Percentiles rank a stretch among this genome's conserved stretches.
Conservation (phyloP, 2,888 invertebrate genomes). For the Poecilus cupreus region DNA sequence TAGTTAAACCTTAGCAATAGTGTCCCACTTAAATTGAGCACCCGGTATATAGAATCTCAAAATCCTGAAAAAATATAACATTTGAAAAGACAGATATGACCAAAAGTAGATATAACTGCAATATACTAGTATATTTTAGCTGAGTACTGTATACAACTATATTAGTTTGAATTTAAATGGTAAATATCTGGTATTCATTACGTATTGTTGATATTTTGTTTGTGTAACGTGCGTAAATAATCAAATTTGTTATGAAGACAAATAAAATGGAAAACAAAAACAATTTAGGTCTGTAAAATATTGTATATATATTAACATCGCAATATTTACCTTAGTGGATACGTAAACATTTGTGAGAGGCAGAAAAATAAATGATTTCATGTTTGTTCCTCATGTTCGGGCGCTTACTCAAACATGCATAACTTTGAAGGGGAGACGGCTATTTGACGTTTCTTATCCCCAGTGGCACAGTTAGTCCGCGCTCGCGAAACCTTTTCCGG, state of each 20-base stretch:
- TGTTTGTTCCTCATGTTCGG: constrained; percentile 11
- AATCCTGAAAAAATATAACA: no score
- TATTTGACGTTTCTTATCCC: constrained; percentile 30
- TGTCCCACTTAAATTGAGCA: no score
- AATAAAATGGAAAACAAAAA: not conserved
- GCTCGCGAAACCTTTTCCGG: not conserved
- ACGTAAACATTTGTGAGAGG: not conserved
- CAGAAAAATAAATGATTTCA: constrained; percentile 27
- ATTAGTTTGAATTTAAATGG: no score
- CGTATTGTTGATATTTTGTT: not conserved
- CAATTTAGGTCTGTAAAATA: not conserved
- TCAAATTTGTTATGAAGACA: not conserved
- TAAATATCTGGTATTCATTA: no score
- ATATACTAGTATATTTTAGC: no score
- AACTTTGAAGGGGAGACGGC: not conserved
- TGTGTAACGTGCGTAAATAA: not conserved
- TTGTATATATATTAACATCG: constrained; percentile 15
- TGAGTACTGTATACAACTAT: no score
- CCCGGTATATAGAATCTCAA: no score
- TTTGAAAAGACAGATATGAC: no score
- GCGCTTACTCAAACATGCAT: constrained; percentile 23
- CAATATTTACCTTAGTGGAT: not conserved
- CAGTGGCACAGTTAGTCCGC: constrained; percentile 5
- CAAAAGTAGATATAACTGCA: no score
- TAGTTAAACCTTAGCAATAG: no score